phyloP scores from a whole-genome alignment of 1,140 invertebrate genomes.

The Euwallacea similis region DNA sequence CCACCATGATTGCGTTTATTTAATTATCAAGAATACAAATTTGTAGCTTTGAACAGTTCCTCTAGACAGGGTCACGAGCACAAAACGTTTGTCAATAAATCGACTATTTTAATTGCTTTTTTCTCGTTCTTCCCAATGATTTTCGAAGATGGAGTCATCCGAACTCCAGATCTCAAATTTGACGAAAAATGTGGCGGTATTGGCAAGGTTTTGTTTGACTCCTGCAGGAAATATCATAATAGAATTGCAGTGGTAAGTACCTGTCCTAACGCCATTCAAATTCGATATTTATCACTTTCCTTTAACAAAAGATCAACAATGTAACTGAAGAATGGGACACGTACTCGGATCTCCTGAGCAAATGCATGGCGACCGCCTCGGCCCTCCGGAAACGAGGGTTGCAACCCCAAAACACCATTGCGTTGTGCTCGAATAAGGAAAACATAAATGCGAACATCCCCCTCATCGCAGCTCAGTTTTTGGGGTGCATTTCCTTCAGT shows the following conservation, averaged over 20 bases:
- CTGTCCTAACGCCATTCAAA: too few species aligned
- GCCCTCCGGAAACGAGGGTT: not conserved
- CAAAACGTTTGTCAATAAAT: too few species aligned
- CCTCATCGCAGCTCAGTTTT: not conserved
- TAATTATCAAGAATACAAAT: too few species aligned
- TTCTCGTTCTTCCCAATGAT: not conserved
- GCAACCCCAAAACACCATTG: not conserved
- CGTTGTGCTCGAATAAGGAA: not conserved
- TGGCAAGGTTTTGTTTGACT: slow-evolving; percentile 1
- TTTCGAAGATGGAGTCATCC: slow-evolving; percentile 5
- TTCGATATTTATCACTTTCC: too few species aligned
- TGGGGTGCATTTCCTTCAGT: not conserved
- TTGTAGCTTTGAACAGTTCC: too few species aligned
- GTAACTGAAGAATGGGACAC: not conserved
- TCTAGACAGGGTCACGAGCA: too few species aligned
- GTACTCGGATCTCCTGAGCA: not conserved
- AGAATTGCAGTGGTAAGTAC: not conserved
- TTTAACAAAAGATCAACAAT: not conserved
- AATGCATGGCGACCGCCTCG: not conserved
- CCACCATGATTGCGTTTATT: too few species aligned
- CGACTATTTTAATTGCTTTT: too few species aligned
- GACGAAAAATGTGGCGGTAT: slow-evolving; percentile 12
- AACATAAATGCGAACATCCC: not conserved
- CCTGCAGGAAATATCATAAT: not conserved
- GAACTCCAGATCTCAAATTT: slow-evolving; percentile 6